Evolutionary conservation across 2,113 vertebrate species (phyloP).

Genomic region (Sinosuthora webbiana): DNA sequence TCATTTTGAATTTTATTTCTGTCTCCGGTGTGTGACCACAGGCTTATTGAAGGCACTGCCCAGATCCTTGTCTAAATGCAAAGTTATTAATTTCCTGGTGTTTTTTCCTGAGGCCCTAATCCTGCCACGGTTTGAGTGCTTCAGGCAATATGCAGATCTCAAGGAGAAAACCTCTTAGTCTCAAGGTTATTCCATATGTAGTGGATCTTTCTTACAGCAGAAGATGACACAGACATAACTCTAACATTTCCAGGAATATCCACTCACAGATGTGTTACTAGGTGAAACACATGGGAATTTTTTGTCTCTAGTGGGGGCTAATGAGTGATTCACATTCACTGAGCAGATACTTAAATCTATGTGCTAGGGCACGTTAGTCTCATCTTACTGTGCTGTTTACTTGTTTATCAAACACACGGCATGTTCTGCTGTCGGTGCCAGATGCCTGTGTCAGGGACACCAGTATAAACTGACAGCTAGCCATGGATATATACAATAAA

Average conservation of each 20-base stretch:
- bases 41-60: not conserved
- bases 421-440: not conserved
- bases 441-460: not conserved
- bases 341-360: not conserved
- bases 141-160: not conserved
- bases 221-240: not conserved
- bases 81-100: slow-evolving; percentile 19
- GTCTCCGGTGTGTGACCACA: not conserved
- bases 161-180: not conserved
- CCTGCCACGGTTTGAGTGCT: not conserved
- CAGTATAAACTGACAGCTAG: not conserved
- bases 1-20: slow-evolving; percentile 7
- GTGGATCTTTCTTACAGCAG: not conserved
- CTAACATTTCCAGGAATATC: not conserved
- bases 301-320: not conserved
- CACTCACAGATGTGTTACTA: not conserved
- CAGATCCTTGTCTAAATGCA: not conserved
- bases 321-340: not conserved
- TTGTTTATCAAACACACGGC: not conserved
- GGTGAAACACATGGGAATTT: not conserved
- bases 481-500: fast-evolving
- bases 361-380: fast-evolving
- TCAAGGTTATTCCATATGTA: not conserved
- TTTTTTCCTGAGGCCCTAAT: not conserved
- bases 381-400: not conserved